These are phyloP conservation scores for Tupaia tana DNA, from an alignment of 2,113 vertebrate species.

Conservation along the genomic window DNA sequence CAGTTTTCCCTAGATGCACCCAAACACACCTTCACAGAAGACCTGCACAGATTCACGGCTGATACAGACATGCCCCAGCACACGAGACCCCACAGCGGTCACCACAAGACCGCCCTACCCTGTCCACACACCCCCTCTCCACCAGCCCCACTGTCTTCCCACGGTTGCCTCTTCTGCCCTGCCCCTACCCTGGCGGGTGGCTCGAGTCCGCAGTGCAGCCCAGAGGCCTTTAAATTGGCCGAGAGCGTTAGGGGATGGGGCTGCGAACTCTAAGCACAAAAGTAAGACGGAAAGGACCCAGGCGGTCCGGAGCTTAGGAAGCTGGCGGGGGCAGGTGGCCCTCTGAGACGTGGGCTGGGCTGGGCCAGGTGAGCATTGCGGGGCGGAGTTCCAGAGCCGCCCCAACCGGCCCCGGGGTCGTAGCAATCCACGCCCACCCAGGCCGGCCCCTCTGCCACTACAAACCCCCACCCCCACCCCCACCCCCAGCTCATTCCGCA, in stretches of 20 bases:
- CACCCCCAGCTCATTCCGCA: too few species aligned
- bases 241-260: slow-evolving; percentile 22
- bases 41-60: neutral
- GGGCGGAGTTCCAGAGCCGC: neutral
- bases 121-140: neutral
- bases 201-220: neutral
- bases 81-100: too few species aligned
- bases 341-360: too few species aligned
- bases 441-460: neutral
- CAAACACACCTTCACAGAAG: neutral
- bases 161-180: neutral
- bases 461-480: neutral
- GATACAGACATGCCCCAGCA: neutral
- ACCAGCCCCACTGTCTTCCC: neutral
- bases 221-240: slow-evolving; percentile 67
- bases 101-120: neutral
- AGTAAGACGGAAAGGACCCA: slow-evolving; percentile 14
- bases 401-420: neutral
- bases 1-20: neutral
- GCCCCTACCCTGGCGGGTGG: neutral
- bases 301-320: neutral
- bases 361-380: too few species aligned
- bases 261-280: slow-evolving; percentile 65
- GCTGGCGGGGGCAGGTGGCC: neutral
- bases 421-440: neutral